phyloP scores from a whole-genome alignment of 2,797 vertebrate genomes.

The Podargus strigoides region DNA sequence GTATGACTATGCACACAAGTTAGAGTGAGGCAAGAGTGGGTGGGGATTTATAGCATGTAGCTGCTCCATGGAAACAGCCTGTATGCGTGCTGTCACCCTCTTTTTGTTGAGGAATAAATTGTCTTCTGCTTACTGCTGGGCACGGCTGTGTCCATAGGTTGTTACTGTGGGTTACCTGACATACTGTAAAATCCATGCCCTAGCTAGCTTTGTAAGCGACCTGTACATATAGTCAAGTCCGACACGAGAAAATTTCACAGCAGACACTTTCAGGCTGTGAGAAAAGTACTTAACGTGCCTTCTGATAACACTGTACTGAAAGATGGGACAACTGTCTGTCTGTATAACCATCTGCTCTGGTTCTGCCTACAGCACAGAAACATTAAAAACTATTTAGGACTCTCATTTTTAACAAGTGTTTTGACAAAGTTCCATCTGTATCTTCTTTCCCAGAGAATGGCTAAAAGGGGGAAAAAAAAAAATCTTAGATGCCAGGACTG shows the following conservation, averaged over 20 bases:
- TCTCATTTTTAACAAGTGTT: neutral
- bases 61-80: neutral
- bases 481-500: neutral
- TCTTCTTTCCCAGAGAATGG: neutral
- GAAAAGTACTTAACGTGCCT: neutral
- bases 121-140: neutral
- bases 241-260: neutral
- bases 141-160: neutral
- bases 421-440: neutral
- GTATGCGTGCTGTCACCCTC: neutral
- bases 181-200: neutral
- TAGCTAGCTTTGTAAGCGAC: neutral
- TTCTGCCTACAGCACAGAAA: neutral
- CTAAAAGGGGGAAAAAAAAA: neutral
- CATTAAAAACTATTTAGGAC: neutral
- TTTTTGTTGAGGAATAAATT: neutral
- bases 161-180: neutral
- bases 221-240: neutral
- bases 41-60: constrained; percentile 28
- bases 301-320: neutral
- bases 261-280: neutral
- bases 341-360: neutral
- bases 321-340: neutral
- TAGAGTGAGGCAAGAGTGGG: constrained; percentile 43
- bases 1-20: neutral